Evolutionary conservation across 2,797 vertebrate species (phyloP), one percentile per base, ranked within the genome.

Genomic region (Sebastes nivosus): DNA sequence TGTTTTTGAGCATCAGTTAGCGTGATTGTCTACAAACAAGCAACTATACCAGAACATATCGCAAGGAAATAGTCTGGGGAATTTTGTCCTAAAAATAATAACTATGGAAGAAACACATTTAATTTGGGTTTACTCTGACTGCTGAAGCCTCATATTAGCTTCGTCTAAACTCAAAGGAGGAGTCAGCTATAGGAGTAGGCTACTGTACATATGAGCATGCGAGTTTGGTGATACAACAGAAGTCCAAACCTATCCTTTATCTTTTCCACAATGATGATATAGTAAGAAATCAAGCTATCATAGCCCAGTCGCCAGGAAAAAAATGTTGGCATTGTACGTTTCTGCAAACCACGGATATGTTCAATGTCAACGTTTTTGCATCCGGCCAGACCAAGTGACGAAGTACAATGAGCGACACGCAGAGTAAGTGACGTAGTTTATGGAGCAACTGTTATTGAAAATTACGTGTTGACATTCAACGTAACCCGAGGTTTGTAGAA

Each of bases 401-500:
- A 18, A 0, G 7, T 50, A 50, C 46, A 50, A 50, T 50, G 46
- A 50, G 1, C 46, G 46, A 50, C 0, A 0, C 16, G 18, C 46
- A 50, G 1, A 50, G 0, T 50, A 50, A 0, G 46, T 8, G 42
- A 46, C 42, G 3, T 46, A 46, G 42, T 46, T 0, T 46, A 46
- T 18, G 42, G 42, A 46, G 42, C 42, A 46, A 46, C 42, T 46
- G 42, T 0, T 50, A 50, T 20, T 50, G 18, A 50, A 20, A 50
- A 0, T 50, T 50, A 50, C 18, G 18, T 20, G 46, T 20, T 50
- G 46, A 50, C 46, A 20, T 20, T 20, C 46, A 20, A 50, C 18
- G 18, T 50, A 50, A 50, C 46, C 18, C 18, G 7, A 18, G 42
- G 50, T 52, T n/a, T 52, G n/a, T n/a, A 52, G 50, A 52, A 52